Evolutionary conservation across 2,113 vertebrate species (phyloP).

Genomic region (Gambusia affinis): DNA sequence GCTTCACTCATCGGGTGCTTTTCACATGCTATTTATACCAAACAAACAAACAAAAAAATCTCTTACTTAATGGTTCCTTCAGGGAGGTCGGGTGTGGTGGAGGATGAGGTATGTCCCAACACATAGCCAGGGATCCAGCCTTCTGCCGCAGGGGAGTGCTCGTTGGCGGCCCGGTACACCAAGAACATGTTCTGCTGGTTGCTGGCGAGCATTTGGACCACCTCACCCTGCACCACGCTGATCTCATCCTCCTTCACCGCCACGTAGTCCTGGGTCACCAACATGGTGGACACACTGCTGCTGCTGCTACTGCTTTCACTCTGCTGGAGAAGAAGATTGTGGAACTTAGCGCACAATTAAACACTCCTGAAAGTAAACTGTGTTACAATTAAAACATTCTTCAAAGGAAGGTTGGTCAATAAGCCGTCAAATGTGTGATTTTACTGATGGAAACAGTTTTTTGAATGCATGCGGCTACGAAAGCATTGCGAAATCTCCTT

Average conservation of each 20-base stretch:
- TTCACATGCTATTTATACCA: neutral
- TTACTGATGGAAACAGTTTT: slow-evolving; percentile 39
- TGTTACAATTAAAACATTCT: neutral
- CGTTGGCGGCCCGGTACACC: slow-evolving; percentile 96
- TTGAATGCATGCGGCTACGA: slow-evolving; percentile 50
- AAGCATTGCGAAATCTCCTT: slow-evolving; percentile 19
- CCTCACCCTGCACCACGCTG: slow-evolving; percentile 97
- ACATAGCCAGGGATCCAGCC: slow-evolving; percentile 99
- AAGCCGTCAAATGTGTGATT: slow-evolving; percentile 61
- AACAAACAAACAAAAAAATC: neutral
- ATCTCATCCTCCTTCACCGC: slow-evolving; percentile 99
- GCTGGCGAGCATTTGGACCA: slow-evolving; percentile 98
- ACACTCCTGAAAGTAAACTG: neutral
- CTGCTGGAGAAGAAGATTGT: slow-evolving; percentile 69
- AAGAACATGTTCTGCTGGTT: slow-evolving; percentile 99
- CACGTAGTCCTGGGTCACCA: slow-evolving; percentile 99
- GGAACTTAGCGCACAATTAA: neutral
- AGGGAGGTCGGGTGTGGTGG: slow-evolving; percentile 88
- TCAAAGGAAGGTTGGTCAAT: neutral
- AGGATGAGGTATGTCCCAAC: slow-evolving; percentile 94
- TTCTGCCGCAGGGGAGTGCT: slow-evolving; percentile 97
- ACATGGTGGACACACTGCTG: slow-evolving; percentile 99
- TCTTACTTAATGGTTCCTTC: slow-evolving; percentile 98
- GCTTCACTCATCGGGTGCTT: neutral
- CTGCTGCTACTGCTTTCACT: slow-evolving; percentile 99